Evolutionary conservation across 2,113 vertebrate genomes (phyloP).

Genomic region (Beaufortia kweichowensis): DNA sequence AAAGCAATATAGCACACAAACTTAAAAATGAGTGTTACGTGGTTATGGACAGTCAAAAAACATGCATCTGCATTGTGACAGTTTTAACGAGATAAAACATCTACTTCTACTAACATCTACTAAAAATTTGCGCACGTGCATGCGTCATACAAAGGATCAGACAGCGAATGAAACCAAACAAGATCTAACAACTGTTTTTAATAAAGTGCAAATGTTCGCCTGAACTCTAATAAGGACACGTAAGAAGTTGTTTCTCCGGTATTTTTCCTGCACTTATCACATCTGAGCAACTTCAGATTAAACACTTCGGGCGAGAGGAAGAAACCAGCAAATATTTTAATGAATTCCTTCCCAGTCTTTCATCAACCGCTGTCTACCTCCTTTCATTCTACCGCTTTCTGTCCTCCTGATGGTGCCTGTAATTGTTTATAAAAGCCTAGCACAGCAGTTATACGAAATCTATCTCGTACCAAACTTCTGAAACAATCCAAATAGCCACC

Average conservation of each 20-base stretch:
- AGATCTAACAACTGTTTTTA: slow-evolving; percentile 62
- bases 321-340: slow-evolving; percentile 73
- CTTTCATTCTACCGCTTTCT: not conserved
- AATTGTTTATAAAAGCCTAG: no score
- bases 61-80: no score
- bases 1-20: not conserved
- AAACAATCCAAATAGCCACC: no score
- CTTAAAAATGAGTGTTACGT: not conserved
- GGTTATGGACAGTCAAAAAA: no score
- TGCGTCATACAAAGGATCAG: not conserved
- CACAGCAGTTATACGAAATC: no score
- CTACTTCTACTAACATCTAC: not conserved
- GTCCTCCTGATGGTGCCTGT: not conserved
- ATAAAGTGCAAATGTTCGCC: slow-evolving; percentile 61
- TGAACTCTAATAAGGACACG: slow-evolving; percentile 69
- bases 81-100: no score
- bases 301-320: slow-evolving; percentile 45
- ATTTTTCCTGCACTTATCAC: slow-evolving; percentile 77
- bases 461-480: no score
- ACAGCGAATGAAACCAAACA: slow-evolving; percentile 32
- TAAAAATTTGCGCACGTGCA: not conserved
- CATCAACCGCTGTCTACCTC: slow-evolving; percentile 12
- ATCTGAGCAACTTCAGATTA: slow-evolving; percentile 69
- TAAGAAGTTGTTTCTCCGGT: slow-evolving; percentile 68
- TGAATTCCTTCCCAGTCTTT: slow-evolving; percentile 55